Evolutionary conservation across 2,797 vertebrate genomes (phyloP), one percentile per base, ranked within the genome.

Genomic region (Gephyroberyx darwinii): DNA sequence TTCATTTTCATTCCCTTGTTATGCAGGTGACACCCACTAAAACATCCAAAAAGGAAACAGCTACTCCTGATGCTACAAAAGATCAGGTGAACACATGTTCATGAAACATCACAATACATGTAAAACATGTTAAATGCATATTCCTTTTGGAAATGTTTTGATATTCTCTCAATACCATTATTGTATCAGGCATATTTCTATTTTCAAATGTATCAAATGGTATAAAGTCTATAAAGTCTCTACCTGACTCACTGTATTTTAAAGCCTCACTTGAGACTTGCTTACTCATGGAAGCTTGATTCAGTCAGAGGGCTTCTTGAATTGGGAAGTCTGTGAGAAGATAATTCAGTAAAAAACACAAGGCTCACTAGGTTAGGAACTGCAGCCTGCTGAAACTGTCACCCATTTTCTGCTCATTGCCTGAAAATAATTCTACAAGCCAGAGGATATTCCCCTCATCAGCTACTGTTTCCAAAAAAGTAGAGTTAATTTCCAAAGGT

Each of bases 1-100:
- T 65, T 69, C 0, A 19, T 69, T 65, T 77, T 74, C 60, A 50
- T 59, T 83, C 57, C 54, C 31, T 83, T 90, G 54, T 86, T 76
- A 84, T 85, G 63, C 92, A 98, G 97, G 96, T 95, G 63, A 93
- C 93, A 35, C 90, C 96, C 70, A 93, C 93, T 89, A 98, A 98
- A 95, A 84, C 94, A 9, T 30, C 89, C 75, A 95, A 94, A 93
- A 93, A 94, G 85, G 93, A 92, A 82, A 85, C 91, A 67, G 93
- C 94, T 71, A 79, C 92, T 77, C 94, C 95, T 64, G 94, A 93
- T 85, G 95, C 94, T 47, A 68, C 94, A 50, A 96, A 95, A 90
- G 95, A 96, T 45, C 94, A 94, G 96, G 98, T 99, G 95, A 89
- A 88, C 31, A 55, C 13, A 55, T 51, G 37, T 39, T 78, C 4